Evolutionary conservation across 2,888 invertebrate genomes (phyloP).

Genomic region (Frankliniella fusca): DNA sequence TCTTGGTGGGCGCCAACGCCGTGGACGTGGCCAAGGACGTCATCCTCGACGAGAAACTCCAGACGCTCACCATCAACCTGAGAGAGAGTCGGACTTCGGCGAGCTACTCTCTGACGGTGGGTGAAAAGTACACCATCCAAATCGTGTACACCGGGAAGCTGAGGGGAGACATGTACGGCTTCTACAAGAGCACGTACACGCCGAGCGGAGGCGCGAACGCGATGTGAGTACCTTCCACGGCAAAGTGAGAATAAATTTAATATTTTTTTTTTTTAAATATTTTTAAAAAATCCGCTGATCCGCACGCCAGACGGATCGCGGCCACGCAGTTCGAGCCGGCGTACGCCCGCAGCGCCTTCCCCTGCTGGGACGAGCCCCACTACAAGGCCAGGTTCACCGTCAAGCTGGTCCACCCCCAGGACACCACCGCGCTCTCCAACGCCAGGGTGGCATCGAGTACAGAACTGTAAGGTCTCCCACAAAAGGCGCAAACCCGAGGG

Average conservation of each 20-base stretch:
- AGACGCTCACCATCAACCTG: background rate
- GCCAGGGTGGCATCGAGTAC: background rate
- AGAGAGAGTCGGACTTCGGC: background rate
- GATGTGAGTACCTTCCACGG: background rate
- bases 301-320: slow-evolving; percentile 28
- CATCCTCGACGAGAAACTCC: background rate
- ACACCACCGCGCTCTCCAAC: slow-evolving; percentile 27
- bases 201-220: background rate
- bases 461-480: background rate
- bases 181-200: slow-evolving; percentile 35
- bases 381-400: slow-evolving; percentile 60
- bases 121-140: slow-evolving; percentile 29
- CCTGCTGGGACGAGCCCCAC: slow-evolving; percentile 83
- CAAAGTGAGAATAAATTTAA: too few relatives aligned
- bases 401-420: background rate
- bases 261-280: too few relatives aligned
- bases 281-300: slow-evolving; percentile 4
- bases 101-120: background rate
- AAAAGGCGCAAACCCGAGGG: background rate
- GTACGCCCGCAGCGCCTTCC: slow-evolving; percentile 75
- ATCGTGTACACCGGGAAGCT: slow-evolving; percentile 33
- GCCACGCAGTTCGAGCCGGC: slow-evolving; percentile 69
- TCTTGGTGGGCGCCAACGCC: background rate
- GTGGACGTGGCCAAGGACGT: background rate
- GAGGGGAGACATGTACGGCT: slow-evolving; percentile 35